Base-by-base conservation (phyloP, 1,140 invertebrate species). In the Babylonia areolata region DNA sequence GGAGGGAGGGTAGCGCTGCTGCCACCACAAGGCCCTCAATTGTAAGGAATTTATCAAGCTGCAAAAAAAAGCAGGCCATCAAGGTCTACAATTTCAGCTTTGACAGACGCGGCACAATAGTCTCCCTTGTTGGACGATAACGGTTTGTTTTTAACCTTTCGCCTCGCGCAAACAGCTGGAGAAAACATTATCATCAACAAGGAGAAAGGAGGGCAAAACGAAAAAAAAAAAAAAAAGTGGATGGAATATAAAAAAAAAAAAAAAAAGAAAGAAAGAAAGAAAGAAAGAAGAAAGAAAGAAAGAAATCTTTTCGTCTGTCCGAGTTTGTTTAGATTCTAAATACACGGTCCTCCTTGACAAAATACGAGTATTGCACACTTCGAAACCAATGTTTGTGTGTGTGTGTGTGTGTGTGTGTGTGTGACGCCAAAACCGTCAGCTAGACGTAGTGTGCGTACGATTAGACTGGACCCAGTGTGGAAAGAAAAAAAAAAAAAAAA, bases 131-230 rank as follows among this genome's bases (percentile, higher is more conserved):
- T 35, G 40, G 5, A 23, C n/a, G 40, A 78, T 78, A 78, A 78
- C 35, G 40, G 40, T 20, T 39, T 39, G 58, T 64, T 64, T 64
- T 64, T 64, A 64, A 64, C 58, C 58, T 64, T 23, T 28, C 3
- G 5, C 35, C 3, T 17, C 15, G 33, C 15, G 40, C 35, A 3
- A 78, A 42, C 35, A 78, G 75, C 35, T 17, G 75, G 40, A 35
- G 75, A 78, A 78, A 78, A n/a, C 35, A 78, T 37, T 39, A 42
- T 11, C 35, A 73, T 15, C 35, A 78, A 33, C 35, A 78, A 78
- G 75, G 75, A 42, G 40, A 28, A n/a, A 33, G 75, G 33, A 23
- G 33, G 75, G n/a, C 11, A 42, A 35, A 42, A 31, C 0, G 40
- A 31, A 31, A 28, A 28, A 23, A 23, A 23, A 6, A 11, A 1